phyloP scores from a whole-genome alignment of 2,113 vertebrate species.

The Thunnus maccoyii region DNA sequence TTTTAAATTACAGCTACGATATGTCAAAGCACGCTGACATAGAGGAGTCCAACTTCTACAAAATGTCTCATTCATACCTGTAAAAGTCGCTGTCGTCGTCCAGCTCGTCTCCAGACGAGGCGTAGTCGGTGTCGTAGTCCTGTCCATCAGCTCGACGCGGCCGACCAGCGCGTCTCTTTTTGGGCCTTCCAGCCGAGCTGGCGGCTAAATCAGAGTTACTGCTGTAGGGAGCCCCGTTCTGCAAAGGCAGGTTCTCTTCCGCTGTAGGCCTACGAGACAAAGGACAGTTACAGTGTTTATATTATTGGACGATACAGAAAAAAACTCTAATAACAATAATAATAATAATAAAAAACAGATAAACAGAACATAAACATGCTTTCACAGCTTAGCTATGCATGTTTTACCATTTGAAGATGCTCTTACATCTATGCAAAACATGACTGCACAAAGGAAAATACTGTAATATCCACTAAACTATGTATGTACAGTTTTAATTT shows the following conservation, averaged over 20 bases:
- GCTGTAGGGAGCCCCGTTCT: constrained; percentile 61
- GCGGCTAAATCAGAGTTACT: constrained; percentile 75
- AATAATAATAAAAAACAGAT: too few species aligned
- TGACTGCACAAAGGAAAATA: too few species aligned
- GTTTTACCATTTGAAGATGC: too few species aligned
- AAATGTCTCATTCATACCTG: constrained; percentile 73
- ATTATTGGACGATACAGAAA: too few species aligned
- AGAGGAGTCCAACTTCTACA: too few species aligned
- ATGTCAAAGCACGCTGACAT: neutral
- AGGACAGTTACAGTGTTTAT: neutral
- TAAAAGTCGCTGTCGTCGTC: constrained; percentile 88
- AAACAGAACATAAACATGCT: too few species aligned
- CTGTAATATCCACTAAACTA: too few species aligned
- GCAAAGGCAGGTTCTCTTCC: constrained; percentile 43
- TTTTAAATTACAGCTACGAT: neutral
- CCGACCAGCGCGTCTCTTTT: constrained; percentile 77
- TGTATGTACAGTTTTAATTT: too few species aligned
- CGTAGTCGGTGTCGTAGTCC: constrained; percentile 88
- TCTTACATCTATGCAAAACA: too few species aligned
- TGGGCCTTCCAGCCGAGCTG: constrained; percentile 74
- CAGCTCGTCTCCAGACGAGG: constrained; percentile 92
- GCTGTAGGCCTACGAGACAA: constrained; percentile 44
- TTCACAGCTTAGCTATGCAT: too few species aligned
- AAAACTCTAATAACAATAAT: too few species aligned
- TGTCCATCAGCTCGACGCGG: constrained; percentile 74